phyloP scores from a whole-genome alignment of 2,113 vertebrate genomes.

The Bucco capensis region DNA sequence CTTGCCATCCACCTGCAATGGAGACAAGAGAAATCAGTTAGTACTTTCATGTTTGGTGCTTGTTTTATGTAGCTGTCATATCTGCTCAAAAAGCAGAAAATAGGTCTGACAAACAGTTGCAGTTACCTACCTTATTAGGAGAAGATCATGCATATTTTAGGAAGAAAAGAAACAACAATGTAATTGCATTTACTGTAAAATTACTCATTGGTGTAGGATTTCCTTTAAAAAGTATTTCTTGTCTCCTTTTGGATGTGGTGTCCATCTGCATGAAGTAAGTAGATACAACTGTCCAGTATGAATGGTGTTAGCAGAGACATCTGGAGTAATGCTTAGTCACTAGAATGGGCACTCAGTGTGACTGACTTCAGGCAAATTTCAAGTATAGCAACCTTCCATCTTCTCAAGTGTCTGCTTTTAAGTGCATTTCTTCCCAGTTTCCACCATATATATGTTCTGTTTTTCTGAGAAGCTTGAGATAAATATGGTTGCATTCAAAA shows the following conservation, averaged over 20 bases:
- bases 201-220: neutral
- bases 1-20: neutral
- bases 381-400: neutral
- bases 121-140: neutral
- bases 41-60: neutral
- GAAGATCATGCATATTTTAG: neutral
- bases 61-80: neutral
- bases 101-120: neutral
- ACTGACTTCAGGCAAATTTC: neutral
- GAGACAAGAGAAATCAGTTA: neutral
- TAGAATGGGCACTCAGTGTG: neutral
- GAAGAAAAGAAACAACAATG: neutral
- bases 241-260: neutral
- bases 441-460: neutral
- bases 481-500: neutral
- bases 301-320: neutral
- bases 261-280: neutral
- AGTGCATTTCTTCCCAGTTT: neutral
- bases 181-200: neutral
- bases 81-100: neutral
- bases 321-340: neutral
- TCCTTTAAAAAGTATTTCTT: neutral
- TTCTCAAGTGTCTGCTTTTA: constrained; percentile 15
- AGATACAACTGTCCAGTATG: neutral
- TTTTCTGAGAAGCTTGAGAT: neutral